Base-by-base conservation (phyloP, 2,888 invertebrate genomes). In the Macrosoma leucophasiata region DNA sequence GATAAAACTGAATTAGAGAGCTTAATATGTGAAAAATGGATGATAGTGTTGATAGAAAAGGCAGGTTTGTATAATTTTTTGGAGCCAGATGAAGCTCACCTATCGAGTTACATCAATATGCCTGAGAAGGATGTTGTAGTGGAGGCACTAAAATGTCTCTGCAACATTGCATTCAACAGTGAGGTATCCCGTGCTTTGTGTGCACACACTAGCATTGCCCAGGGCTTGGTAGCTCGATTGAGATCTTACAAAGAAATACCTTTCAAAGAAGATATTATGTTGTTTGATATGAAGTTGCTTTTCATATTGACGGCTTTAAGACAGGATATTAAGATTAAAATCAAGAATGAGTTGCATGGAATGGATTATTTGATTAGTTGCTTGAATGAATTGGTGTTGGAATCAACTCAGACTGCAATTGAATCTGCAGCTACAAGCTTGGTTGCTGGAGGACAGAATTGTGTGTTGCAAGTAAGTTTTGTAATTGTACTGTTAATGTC, bases 301-400 rank as follows among this genome's bases (percentile, higher is more conserved):
- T 97, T 97, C 71, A 86, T 98, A 30, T 84, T 96, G 32, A 96
- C 97, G 12, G 96, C 96, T 3, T 69, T 96, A 21, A 91, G 92
- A 65, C 84, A 88, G 27, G 87, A 91, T 30, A 88, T 91, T 13
- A 88, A 91, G 46, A 68, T 74, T 10, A 87, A 87, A 55, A 85
- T 94, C 1, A 89, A 88, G 46, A 84, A 87, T 55, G 88, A 92
- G 48, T 72, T 91, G 13, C 88, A 91, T 60, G 92, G 92, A 1
- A 84, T 92, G 54, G 86, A 86, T 28, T 88, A 89, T 58, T 79
- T 94, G 41, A 89, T 88, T 17, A 88, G 90, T 58, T 87, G 89
- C 51, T 73, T 94, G 31, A 89, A 90, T 55, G 85, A 88, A 35
- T 86, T 91, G 42, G 62, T 89, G n/a, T 68, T 76, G 37, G 82